A percentile compares a stretch with the other conserved stretches of the same genome.
Conservation (phyloP, 1,140 invertebrate genomes). For the Brachionus sp. region DNA sequence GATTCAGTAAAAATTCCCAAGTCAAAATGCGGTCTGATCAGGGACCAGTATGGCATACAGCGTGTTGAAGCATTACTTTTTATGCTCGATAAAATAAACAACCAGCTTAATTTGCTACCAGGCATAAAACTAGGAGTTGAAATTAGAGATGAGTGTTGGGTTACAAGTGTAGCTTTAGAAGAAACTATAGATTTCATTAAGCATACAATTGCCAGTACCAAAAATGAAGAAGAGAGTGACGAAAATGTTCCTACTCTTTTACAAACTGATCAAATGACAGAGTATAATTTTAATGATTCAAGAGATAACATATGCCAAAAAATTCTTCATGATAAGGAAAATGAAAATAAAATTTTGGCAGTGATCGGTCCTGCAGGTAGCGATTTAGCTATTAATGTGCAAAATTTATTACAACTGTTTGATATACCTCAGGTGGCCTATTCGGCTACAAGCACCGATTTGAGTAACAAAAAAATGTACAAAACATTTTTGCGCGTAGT, state of each 20-base stretch:
- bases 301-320: slow-evolving; percentile 29
- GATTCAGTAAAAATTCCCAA: slow-evolving; percentile 48
- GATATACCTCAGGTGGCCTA: slow-evolving; percentile 78
- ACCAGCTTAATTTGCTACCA: slow-evolving; percentile 57
- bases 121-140: slow-evolving; percentile 71
- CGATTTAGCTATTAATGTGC: slow-evolving; percentile 70
- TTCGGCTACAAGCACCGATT: slow-evolving; percentile 72
- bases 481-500: slow-evolving; percentile 76
- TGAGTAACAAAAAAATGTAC: slow-evolving; percentile 74
- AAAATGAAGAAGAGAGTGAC: slow-evolving; percentile 51
- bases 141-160: slow-evolving; percentile 77
- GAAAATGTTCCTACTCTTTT: slow-evolving; percentile 8
- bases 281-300: slow-evolving; percentile 19
- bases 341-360: slow-evolving; percentile 64
- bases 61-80: slow-evolving; percentile 68
- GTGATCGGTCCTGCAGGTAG: slow-evolving; percentile 70
- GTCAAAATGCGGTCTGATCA: slow-evolving; percentile 55
- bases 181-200: slow-evolving; percentile 73
- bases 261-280: slow-evolving; percentile 13
- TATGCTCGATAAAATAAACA: slow-evolving; percentile 64
- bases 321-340: slow-evolving; percentile 48
- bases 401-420: slow-evolving; percentile 76
- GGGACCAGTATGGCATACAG: slow-evolving; percentile 76
- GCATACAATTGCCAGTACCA: slow-evolving; percentile 63
- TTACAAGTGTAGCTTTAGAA: slow-evolving; percentile 71